A percentile compares a stretch with the other conserved stretches of the same genome.
These are phyloP conservation scores for Poecilia picta DNA, from an alignment of 2,797 vertebrate species.

Conservation along the genomic window DNA sequence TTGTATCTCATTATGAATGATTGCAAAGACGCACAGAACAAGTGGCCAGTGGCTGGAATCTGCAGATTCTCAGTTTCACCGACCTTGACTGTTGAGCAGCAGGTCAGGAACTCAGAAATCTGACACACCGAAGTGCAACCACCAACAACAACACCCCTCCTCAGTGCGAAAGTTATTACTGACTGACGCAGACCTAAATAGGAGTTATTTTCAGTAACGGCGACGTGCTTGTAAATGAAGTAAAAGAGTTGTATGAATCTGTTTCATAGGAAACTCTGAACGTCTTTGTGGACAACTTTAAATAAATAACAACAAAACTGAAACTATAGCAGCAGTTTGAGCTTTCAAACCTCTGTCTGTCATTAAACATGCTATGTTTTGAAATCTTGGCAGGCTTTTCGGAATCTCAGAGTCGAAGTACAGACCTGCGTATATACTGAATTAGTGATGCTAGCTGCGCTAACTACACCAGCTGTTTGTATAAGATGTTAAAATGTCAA, in stretches of 20 bases:
- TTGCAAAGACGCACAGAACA: not conserved
- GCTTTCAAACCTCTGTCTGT: not conserved
- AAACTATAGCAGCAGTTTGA: not conserved
- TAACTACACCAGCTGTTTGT: not conserved
- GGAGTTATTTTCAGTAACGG: not conserved
- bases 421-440: not conserved
- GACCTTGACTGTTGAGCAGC: not conserved
- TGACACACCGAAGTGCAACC: not conserved
- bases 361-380: not conserved
- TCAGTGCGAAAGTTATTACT: not conserved
- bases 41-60: not conserved
- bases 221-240: not conserved
- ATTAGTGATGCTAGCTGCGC: constrained; percentile 1
- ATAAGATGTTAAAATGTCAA: not conserved
- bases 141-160: not conserved
- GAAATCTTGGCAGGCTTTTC: not conserved
- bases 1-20: not conserved
- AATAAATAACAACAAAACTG: not conserved
- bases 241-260: not conserved
- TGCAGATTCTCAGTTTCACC: not conserved
- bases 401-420: not conserved
- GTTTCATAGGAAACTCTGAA: not conserved
- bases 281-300: not conserved
- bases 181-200: not conserved
- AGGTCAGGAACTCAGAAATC: not conserved